A percentile compares a stretch with the other conserved stretches of the same genome.
Evolutionary conservation across 2,113 vertebrate species (phyloP).

Genomic region (Xiphophorus hellerii): DNA sequence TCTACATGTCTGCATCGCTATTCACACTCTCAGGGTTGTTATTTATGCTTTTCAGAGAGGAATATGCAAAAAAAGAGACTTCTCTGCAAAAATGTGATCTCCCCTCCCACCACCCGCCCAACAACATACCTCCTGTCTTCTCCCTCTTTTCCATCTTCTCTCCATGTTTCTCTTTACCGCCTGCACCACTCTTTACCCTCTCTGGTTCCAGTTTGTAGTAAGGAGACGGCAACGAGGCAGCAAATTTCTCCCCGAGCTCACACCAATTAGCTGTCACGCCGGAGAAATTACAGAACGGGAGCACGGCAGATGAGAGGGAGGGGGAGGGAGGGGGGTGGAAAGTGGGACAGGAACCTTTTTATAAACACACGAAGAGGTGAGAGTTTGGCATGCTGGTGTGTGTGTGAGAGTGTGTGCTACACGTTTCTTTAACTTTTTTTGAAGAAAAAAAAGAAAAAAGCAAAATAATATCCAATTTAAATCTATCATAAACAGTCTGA

Average conservation of each 20-base stretch:
- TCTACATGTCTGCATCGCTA: conserved; percentile 23
- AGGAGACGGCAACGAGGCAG: conserved; percentile 13
- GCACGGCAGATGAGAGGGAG: conserved; percentile 39
- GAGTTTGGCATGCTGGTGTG: conserved; percentile 33
- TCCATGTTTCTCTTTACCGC: conserved; percentile 53
- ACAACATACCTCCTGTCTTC: conserved; percentile 66
- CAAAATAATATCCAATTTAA: conserved; percentile 28
- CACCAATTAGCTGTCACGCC: conserved; percentile 69
- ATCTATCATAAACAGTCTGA: conserved; percentile 28
- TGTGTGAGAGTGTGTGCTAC: neutral
- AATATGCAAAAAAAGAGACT: conserved; percentile 37
- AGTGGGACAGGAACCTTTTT: conserved; percentile 73
- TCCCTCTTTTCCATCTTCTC: conserved; percentile 53
- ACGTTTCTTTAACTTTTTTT: neutral
- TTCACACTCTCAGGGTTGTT: conserved; percentile 8
- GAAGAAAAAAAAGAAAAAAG: conserved; percentile 27
- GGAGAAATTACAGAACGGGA: conserved; percentile 63
- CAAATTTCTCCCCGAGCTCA: conserved; percentile 55
- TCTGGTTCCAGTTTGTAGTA: conserved; percentile 60
- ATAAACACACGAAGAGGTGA: conserved; percentile 53
- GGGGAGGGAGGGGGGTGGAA: neutral
- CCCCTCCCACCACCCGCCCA: neutral
- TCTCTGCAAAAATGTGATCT: conserved; percentile 36
- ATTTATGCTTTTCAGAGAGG: conserved; percentile 40
- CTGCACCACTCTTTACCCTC: conserved; percentile 26